These are phyloP conservation scores for Scrobipalpa costella DNA, from an alignment of 2,888 invertebrate species.

Conservation along the genomic window DNA sequence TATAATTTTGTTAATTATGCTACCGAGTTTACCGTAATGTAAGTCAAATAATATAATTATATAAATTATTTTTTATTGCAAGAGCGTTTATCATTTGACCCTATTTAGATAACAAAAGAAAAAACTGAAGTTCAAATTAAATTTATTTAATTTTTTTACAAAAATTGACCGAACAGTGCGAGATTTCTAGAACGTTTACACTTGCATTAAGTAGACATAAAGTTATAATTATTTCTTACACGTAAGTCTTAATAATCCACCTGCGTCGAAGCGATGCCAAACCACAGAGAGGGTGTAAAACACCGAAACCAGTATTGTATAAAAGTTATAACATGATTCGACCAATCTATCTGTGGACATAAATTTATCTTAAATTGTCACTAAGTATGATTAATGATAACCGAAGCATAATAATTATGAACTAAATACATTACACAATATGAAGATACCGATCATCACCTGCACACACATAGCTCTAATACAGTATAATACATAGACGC, in stretches of 20 bases:
- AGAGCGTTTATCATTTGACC: conserved; percentile 52
- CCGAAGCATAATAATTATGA: conserved; percentile 76
- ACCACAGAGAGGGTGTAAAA: conserved; percentile 49
- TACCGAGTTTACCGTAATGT: conserved; percentile 77
- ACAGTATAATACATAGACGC: conserved; percentile 74
- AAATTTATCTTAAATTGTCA: conserved; percentile 65
- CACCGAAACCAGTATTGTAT: conserved; percentile 60
- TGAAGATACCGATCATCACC: conserved; percentile 60
- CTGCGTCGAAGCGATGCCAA: conserved; percentile 73
- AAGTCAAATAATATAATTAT: conserved; percentile 67
- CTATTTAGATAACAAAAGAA: conserved; percentile 37
- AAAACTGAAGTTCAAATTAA: conserved; percentile 71
- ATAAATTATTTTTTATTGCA: conserved; percentile 80
- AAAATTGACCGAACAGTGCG: conserved; percentile 82
- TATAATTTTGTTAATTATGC: conserved; percentile 78
- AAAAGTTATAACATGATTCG: conserved; percentile 74
- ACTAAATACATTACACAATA: conserved; percentile 74
- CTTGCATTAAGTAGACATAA: conserved; percentile 81
- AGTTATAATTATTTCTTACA: conserved; percentile 79
- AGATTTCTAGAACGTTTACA: conserved; percentile 82
- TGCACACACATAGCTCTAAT: conserved; percentile 66
- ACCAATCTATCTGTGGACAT: conserved; percentile 61
- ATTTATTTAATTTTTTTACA: conserved; percentile 79
- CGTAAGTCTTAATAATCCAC: conserved; percentile 78
- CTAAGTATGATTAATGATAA: conserved; percentile 78